Conservation (phyloP, 2,113 vertebrate genomes). For the Hipposideros armiger region DNA sequence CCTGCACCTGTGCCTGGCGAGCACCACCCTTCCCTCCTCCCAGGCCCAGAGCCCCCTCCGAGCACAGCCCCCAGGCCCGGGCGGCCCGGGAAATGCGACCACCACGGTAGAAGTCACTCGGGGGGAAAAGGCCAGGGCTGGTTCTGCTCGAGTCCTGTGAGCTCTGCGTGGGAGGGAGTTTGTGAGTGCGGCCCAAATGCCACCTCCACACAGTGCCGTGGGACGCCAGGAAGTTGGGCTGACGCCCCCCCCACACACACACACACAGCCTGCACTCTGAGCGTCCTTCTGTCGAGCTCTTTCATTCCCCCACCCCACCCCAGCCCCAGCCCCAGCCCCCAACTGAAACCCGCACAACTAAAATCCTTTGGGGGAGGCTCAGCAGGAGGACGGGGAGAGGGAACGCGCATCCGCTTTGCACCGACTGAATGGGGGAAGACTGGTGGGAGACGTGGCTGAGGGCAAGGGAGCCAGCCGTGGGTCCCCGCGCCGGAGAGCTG, state of each 20-base stretch:
- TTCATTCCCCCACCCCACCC: neutral
- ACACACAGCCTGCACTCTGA: neutral
- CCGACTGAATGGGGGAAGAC: neutral
- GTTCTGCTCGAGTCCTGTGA: constrained; percentile 52
- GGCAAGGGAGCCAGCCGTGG: neutral
- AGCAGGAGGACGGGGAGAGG: neutral
- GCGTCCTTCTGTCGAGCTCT: neutral
- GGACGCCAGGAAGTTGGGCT: constrained; percentile 64
- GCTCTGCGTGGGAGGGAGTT: constrained; percentile 73
- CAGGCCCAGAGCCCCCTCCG: neutral
- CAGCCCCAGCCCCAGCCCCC: neutral
- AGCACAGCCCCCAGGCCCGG: neutral
- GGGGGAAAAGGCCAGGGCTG: neutral
- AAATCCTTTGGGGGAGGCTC: neutral
- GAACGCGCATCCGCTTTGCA: neutral
- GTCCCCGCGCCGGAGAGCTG: neutral
- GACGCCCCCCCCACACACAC: neutral
- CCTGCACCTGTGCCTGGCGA: constrained; percentile 63
- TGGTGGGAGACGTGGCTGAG: neutral
- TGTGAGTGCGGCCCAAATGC: constrained; percentile 24
- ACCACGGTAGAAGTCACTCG: neutral
- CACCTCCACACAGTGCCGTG: constrained; percentile 30
- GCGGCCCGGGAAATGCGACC: neutral
- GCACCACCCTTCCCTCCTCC: neutral
- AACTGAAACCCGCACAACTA: neutral